Percentiles rank a stretch among this genome's conserved stretches.
Conservation (phyloP, 2,888 invertebrate genomes). For the Orthonychiurus folsomi region DNA sequence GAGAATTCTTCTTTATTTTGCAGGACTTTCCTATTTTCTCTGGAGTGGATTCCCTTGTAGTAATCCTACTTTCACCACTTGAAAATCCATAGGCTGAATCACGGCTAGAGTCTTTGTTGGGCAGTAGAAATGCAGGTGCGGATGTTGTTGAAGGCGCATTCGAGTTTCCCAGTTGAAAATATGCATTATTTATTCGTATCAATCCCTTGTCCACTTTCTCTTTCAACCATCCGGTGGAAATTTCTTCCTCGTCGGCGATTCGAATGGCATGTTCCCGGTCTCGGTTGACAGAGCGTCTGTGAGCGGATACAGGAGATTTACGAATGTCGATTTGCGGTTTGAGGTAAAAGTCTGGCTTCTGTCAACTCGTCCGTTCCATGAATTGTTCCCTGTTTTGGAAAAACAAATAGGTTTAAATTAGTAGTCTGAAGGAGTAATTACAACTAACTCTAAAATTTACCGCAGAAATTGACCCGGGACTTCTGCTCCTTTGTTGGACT, state of each 20-base stretch:
- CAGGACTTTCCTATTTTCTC: conserved; percentile 19
- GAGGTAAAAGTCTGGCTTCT: conserved; percentile 16
- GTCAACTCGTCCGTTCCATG: conserved; percentile 38
- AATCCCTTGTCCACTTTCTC: conserved; percentile 15
- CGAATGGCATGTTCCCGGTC: background rate
- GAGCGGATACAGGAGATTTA: background rate
- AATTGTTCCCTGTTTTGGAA: conserved; percentile 36
- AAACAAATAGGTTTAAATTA: background rate
- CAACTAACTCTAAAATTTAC: too few relatives aligned
- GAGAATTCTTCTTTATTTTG: conserved; percentile 5
- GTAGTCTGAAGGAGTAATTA: too few relatives aligned
- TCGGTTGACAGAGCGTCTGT: background rate
- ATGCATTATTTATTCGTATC: conserved; percentile 19
- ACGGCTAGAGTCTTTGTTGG: conserved; percentile 40
- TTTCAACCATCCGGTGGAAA: conserved; percentile 11
- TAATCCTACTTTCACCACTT: conserved; percentile 41
- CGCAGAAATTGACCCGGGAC: background rate
- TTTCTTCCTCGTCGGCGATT: background rate
- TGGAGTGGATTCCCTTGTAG: conserved; percentile 38
- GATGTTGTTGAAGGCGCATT: background rate
- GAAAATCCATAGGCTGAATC: conserved; percentile 43
- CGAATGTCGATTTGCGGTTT: background rate
- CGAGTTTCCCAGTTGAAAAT: background rate
- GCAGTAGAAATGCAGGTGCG: background rate
- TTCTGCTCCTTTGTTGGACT: background rate